Base-by-base conservation (phyloP, 2,888 invertebrate species). In the Eilema griseolum region DNA sequence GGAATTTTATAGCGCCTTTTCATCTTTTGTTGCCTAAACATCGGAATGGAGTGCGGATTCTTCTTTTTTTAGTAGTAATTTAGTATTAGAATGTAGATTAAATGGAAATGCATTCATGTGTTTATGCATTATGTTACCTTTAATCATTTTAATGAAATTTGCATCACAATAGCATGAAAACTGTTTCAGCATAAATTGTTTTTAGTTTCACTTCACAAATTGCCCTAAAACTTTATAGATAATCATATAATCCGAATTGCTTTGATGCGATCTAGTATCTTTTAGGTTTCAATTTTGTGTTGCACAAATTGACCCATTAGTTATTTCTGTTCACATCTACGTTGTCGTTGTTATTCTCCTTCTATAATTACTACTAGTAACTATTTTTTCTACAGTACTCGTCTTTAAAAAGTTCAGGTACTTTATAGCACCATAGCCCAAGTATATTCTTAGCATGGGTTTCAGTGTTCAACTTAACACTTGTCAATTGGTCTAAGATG, bases 1-100 rank as follows among this genome's bases (percentile, higher is more conserved):
- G 88, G 90, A 94, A 91, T 93, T 94, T 93, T 92, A 94, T 92
- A 89, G 91, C 86, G 80, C 89, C 90, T 89, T 91, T 92, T 92
- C 92, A 91, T 91, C 93, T 92, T 91, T 91, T 92, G 91, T 91
- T 90, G 83, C 81, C 83, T 86, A 86, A 89, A 88, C 85, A 88
- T 86, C 74, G 74, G 76, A 79, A 84, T 83, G 76, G 79, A 85
- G 85, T 85, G 83, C 78, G 73, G 76, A 84, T 79, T 78, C 78
- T 79, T 83, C 71, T 56, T 75, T 79, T 76, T 69, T 60, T 61
- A 69, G 24, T 66, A 70, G 71, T 37, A 59, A 31, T 62, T 33
- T 63, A 57, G 71, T 67, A 72, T 70, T 75, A 77, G 68, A 65
- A 62, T 80, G 74, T 41, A 76, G 69, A 66, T 66, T 77, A 78